Conservation (phyloP, 2,797 vertebrate genomes). For the Acanthurus lineatus region DNA sequence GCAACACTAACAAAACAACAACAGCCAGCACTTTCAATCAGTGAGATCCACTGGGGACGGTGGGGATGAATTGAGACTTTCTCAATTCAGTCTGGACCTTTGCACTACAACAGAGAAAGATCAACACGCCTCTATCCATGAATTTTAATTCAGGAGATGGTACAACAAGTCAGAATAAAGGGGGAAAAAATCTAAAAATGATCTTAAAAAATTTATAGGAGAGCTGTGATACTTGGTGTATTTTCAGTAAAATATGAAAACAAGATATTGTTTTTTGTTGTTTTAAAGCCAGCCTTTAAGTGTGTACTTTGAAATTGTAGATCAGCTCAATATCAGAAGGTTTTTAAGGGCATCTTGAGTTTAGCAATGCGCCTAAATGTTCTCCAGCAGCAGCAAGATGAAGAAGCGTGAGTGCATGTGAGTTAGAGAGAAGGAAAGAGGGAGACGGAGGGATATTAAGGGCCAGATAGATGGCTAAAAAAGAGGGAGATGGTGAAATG, state of each 20-base stretch:
- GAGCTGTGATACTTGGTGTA: not conserved
- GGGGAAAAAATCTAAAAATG: not conserved
- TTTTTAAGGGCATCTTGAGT: conserved; percentile 4
- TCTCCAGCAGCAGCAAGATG: conserved; percentile 18
- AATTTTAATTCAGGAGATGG: not conserved
- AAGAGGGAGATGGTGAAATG: conserved; percentile 73
- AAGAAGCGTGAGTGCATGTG: conserved; percentile 5
- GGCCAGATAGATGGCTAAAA: conserved; percentile 69
- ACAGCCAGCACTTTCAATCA: conserved; percentile 20
- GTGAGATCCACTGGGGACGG: conserved; percentile 16
- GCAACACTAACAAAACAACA: conserved; percentile 11
- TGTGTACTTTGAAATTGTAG: not conserved
- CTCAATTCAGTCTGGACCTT: conserved; percentile 25
- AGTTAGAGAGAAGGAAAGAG: conserved; percentile 13
- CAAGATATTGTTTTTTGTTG: not conserved
- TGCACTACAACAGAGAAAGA: conserved; percentile 13
- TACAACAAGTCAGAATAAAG: not conserved
- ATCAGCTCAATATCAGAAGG: not conserved
- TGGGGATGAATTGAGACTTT: conserved; percentile 20
- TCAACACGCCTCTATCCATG: not conserved
- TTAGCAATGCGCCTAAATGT: conserved; percentile 32
- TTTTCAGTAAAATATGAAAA: not conserved
- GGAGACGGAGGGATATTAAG: conserved; percentile 57
- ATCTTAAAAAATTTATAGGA: not conserved
- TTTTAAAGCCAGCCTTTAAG: not conserved